A percentile compares a stretch with the other conserved stretches of the same genome.
phyloP scores from a whole-genome alignment of 2,797 vertebrate genomes.

The Melanogrammus aeglefinus region DNA sequence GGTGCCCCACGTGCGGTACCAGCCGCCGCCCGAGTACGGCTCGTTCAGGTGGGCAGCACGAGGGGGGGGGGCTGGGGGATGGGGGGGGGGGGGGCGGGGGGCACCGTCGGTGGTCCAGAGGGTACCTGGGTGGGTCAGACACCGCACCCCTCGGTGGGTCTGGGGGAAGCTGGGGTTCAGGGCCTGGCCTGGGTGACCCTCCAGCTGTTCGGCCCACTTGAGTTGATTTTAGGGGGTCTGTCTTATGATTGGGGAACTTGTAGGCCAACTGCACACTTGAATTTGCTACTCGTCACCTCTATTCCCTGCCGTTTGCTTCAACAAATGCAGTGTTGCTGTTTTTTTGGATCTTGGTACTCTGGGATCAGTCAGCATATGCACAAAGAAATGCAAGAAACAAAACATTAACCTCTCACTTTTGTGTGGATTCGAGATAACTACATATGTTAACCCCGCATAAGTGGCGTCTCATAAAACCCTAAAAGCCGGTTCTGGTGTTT shows the following conservation, averaged over 20 bases:
- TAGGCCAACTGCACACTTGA: not conserved
- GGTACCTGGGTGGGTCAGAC: slow-evolving; percentile 17
- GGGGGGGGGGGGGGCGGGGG: slow-evolving; percentile 22
- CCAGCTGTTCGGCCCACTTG: not conserved
- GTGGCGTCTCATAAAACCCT: not conserved
- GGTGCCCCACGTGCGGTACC: slow-evolving; percentile 89
- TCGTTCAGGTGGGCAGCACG: slow-evolving; percentile 78
- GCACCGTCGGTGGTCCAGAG: not conserved
- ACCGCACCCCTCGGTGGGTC: too few species aligned
- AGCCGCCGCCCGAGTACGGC: slow-evolving; percentile 95
- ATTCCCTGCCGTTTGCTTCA: not conserved
- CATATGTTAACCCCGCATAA: not conserved
- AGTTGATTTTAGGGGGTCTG: not conserved
- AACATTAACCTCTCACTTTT: not conserved
- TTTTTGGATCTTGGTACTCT: not conserved
- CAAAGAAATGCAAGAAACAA: not conserved
- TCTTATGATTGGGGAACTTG: not conserved
- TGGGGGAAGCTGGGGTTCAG: not conserved
- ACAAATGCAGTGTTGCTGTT: not conserved
- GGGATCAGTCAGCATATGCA: not conserved
- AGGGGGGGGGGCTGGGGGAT: too few species aligned
- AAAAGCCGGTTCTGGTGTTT: not conserved
- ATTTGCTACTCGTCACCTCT: not conserved
- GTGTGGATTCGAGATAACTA: not conserved
- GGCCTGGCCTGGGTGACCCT: not conserved